Conservation (phyloP, 2,797 vertebrate species). For the Scarus forsteni region DNA sequence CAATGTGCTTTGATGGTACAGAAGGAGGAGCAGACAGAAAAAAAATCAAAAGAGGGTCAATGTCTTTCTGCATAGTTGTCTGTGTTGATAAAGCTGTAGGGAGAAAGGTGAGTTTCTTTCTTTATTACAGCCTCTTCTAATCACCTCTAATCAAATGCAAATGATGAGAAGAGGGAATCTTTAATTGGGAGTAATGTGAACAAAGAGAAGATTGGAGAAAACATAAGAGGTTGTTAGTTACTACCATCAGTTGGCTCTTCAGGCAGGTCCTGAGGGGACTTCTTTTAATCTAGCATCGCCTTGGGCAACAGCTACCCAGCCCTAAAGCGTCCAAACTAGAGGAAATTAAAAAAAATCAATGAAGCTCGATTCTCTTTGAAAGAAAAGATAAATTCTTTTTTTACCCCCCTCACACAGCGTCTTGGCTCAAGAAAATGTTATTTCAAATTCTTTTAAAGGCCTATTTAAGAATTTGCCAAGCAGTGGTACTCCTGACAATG, state of each 20-base stretch:
- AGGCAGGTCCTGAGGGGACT: slow-evolving; percentile 64
- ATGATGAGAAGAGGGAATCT: slow-evolving; percentile 63
- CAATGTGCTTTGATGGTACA: slow-evolving; percentile 18
- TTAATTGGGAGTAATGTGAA: slow-evolving; percentile 75
- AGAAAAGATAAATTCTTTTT: slow-evolving; percentile 43
- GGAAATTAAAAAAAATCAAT: slow-evolving; percentile 67
- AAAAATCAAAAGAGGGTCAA: slow-evolving; percentile 36
- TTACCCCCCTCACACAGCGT: background rate
- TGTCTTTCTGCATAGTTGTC: slow-evolving; percentile 26
- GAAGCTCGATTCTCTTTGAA: slow-evolving; percentile 63
- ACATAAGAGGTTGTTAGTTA: slow-evolving; percentile 68
- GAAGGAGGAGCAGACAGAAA: slow-evolving; percentile 5
- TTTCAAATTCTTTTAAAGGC: slow-evolving; percentile 45
- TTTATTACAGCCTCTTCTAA: slow-evolving; percentile 52
- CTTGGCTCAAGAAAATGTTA: slow-evolving; percentile 20
- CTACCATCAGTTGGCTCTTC: slow-evolving; percentile 49
- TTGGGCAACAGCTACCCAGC: slow-evolving; percentile 54
- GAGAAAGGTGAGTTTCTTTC: slow-evolving; percentile 16
- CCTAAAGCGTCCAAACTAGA: slow-evolving; percentile 43
- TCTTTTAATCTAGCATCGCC: slow-evolving; percentile 71
- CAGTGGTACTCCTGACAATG: slow-evolving; percentile 20
- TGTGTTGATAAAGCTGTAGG: slow-evolving; percentile 34
- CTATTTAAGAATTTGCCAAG: slow-evolving; percentile 47
- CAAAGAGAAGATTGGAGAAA: slow-evolving; percentile 60
- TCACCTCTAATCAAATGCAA: slow-evolving; percentile 77